Evolutionary conservation across 2,888 invertebrate species (phyloP), one percentile per base, ranked within the genome.

Genomic region (Trilocha varians): DNA sequence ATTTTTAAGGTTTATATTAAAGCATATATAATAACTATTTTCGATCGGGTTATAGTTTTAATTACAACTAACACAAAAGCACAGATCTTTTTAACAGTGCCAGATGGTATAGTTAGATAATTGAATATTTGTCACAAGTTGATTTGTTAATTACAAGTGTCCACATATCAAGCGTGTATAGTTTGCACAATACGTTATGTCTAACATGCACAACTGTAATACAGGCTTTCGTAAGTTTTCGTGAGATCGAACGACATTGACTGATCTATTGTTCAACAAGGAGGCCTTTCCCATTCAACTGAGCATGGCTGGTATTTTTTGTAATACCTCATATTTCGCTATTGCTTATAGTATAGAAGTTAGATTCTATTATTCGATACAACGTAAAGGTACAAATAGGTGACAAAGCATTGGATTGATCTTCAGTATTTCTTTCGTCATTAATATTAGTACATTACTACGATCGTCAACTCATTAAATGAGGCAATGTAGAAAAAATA

Each of bases 211-310:
- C 11, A 11, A 11, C 25, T 25, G 25, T 25, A 47, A 51, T 57
- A 57, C 59, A 56, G 61, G 62, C 71, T 83, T 79, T 80, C 78
- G 78, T 71, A 78, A 82, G 69, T 71, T 69, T 67, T 78, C 80
- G 80, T 82, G 78, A 72, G 71, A 56, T 57, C 54, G 58, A 55
- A 56, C 63, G 76, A 76, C 78, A 77, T 78, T 77, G 74, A 78
- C 59, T 59, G 63, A 62, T 70, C 72, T 74, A 79, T 79, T 82
- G 78, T 82, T 71, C 56, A 51, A 48, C 55, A 51, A 52, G 25
- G 3, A 25, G 25, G 25, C 25, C 25, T 25, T 25, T 25, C 25
- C 9, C 14, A 13, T 34, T 13, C 14, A 13, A 35, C 37, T n/a
- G 17, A 25, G 25, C 4, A 25, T 25, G 5, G 6, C 25, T 25